These are phyloP conservation scores for Setipinna tenuifilis DNA, from an alignment of 2,797 vertebrate genomes.

Conservation along the genomic window DNA sequence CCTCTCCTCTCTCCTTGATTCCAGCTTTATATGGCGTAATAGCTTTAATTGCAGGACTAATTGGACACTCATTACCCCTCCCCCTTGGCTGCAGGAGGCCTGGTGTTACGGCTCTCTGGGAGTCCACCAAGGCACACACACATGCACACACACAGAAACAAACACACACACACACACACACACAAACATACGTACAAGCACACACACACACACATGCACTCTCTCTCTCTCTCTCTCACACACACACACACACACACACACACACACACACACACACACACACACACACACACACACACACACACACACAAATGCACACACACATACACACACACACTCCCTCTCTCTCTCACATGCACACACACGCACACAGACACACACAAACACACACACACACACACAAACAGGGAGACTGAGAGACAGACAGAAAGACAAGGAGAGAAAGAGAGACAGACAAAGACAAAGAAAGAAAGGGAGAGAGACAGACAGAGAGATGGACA, in stretches of 20 bases:
- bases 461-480: no score
- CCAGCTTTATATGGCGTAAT: constrained; percentile 31
- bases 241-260: background rate
- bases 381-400: background rate
- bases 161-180: background rate
- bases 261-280: constrained; percentile 19
- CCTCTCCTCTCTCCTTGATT: background rate
- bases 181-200: background rate
- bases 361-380: constrained; percentile 14
- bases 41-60: constrained; percentile 40
- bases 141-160: constrained; percentile 6
- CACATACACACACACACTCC: background rate
- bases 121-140: background rate
- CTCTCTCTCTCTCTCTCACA: background rate
- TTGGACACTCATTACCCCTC: constrained; percentile 32
- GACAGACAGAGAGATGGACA: no score
- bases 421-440: no score
- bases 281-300: background rate
- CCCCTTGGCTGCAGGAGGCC: constrained; percentile 12
- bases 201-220: constrained; percentile 12
- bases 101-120: background rate
- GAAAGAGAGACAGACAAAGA: no score
- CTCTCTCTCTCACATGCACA: background rate
- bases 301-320: constrained; percentile 10
- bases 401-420: background rate